A percentile compares a stretch with the other conserved stretches of the same genome.
phyloP scores from a whole-genome alignment of 2,113 vertebrate genomes.

The Gymnogyps californianus region DNA sequence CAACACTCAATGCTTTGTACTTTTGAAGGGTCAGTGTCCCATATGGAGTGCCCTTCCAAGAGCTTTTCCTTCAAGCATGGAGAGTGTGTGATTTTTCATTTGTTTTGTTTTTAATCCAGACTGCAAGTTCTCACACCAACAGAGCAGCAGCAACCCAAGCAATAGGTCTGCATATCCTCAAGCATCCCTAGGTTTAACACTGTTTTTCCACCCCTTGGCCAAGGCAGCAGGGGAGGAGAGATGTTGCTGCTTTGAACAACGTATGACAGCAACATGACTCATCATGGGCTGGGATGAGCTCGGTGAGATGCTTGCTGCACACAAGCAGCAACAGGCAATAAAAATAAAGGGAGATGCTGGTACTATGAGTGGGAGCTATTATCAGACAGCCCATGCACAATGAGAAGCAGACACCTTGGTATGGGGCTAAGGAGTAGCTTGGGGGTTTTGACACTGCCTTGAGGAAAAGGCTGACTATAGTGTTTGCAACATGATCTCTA shows the following conservation, averaged over 20 bases:
- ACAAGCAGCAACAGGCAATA: neutral
- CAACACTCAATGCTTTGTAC: neutral
- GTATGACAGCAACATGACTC: neutral
- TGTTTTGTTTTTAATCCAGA: neutral
- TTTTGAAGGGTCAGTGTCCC: neutral
- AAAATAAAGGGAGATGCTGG: neutral
- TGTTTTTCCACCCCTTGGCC: neutral
- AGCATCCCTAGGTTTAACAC: neutral
- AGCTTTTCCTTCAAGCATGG: neutral
- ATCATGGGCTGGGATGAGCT: neutral
- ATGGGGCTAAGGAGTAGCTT: neutral
- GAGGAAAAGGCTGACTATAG: neutral
- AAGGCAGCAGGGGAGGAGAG: neutral
- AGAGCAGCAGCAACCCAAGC: neutral
- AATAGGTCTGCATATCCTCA: neutral
- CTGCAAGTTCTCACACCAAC: neutral
- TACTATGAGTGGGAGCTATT: neutral
- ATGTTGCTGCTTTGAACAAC: neutral
- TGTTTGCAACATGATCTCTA: neutral
- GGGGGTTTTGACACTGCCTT: neutral
- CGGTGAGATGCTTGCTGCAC: neutral
- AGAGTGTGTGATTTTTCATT: neutral
- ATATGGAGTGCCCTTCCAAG: neutral
- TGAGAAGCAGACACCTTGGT: neutral
- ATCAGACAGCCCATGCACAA: neutral